These are phyloP conservation scores for Pyrrhosoma nymphula DNA, from an alignment of 2,888 invertebrate genomes.

Conservation along the genomic window DNA sequence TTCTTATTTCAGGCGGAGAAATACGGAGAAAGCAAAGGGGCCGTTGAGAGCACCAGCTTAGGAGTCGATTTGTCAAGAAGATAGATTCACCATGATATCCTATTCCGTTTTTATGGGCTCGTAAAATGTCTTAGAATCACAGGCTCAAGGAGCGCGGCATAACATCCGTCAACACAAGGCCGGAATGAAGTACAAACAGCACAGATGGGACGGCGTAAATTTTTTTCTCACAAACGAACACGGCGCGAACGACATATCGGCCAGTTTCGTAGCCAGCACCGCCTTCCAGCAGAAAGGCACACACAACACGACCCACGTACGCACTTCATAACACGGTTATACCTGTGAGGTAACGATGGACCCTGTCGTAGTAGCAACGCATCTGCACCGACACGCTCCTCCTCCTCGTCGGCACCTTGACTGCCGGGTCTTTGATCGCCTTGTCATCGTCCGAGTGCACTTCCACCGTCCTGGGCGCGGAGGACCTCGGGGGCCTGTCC, in stretches of 20 bases:
- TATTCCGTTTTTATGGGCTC: not conserved
- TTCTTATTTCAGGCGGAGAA: not conserved
- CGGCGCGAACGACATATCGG: not conserved
- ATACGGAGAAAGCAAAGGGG: not conserved
- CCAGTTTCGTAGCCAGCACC: not conserved
- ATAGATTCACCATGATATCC: not conserved
- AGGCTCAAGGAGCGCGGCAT: not conserved
- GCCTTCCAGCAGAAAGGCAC: not conserved
- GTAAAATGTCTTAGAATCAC: not conserved
- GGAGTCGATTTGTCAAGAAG: not conserved
- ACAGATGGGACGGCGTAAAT: not conserved
- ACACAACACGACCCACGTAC: not conserved
- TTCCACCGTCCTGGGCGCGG: constrained; percentile 7
- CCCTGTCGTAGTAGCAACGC: constrained; percentile 44
- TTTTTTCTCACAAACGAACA: not conserved
- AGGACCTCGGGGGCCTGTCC: not conserved
- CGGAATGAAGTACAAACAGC: not conserved
- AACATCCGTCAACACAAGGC: not conserved
- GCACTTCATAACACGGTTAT: not conserved
- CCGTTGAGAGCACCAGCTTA: not conserved
- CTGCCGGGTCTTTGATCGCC: not conserved
- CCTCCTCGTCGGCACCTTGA: constrained; percentile 15
- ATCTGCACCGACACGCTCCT: constrained; percentile 50
- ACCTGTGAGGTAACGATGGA: constrained; percentile 58
- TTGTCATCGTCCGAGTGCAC: constrained; percentile 28